These are phyloP conservation scores for Temnopleurus reevesii DNA, from an alignment of 53 echinoderm and acorn worm species.

Conservation along the genomic window DNA sequence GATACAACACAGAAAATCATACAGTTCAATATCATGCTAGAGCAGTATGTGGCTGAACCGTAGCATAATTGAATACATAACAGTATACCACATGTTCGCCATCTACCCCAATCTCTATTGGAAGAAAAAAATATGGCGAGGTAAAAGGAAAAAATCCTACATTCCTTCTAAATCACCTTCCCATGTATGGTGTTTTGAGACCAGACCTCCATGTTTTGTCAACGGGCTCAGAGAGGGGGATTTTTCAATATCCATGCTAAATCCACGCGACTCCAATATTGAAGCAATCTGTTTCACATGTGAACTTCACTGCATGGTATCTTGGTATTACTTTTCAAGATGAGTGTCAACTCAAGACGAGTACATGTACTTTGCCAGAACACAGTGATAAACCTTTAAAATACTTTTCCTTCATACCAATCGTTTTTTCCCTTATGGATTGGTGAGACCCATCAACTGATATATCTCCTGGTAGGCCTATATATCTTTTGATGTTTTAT, in stretches of 20 bases:
- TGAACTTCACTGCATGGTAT: neutral
- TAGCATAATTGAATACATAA: no score
- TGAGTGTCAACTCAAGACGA: neutral
- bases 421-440: no score
- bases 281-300: conserved; percentile 13
- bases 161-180: conserved; percentile 33
- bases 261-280: conserved; percentile 35
- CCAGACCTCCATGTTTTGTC: conserved; percentile 28
- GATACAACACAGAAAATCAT: no score
- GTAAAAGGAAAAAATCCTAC: neutral
- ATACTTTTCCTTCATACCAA: no score
- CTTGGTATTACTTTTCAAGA: conserved; percentile 24
- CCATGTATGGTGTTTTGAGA: conserved; percentile 35
- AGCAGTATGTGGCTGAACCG: no score
- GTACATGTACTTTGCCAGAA: neutral
- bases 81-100: neutral
- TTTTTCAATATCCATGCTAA: conserved; percentile 13
- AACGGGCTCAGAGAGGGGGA: conserved; percentile 26
- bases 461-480: no score
- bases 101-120: neutral
- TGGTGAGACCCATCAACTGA: no score
- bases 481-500: no score
- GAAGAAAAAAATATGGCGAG: neutral
- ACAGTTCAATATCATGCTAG: no score
- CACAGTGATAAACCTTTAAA: no score